Evolutionary conservation across 2,797 vertebrate species (phyloP), one percentile per base, ranked within the genome.

Genomic region (Crax fasciolata): DNA sequence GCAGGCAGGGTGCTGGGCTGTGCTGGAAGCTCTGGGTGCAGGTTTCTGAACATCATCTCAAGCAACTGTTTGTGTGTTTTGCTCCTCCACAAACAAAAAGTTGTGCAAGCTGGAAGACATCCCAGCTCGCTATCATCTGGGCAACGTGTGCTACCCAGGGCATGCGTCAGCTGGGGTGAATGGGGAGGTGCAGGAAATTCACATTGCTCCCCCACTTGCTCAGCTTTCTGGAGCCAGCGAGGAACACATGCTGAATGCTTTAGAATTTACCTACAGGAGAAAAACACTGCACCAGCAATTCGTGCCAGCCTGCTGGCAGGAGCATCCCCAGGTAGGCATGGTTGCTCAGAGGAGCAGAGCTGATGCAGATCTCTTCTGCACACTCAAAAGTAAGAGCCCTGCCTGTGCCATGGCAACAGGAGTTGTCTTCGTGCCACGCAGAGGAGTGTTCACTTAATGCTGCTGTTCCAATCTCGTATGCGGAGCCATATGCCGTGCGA

Each of bases 391-490:
- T 38, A 14, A 1, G 58, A 90, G 80, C 63, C 71, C 52, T 59
- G 75, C 49, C 84, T 90, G 74, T 68, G 30, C 93, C 94, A 79
- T 92, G 84, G 93, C 84, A 92, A 85, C 94, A 8, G 61, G 84
- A 94, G 61, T 16, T 89, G 84, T 80, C 92, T 89, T 7, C 2
- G 0, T 67, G 93, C 94, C 91, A 38, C 2, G 21, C 24, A 32
- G 81, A 89, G 74, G 63, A 83, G 91, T 16, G 78, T 85, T 94
- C 89, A 14, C 68, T 87, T 67, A 1, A 4, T 82, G 78, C 89
- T 92, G 82, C 89, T 73, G 49, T 54, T 86, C 43, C 27, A 63
- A n/a, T 91, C 86, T 75, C 62, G 1, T 16, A 11, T 20, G 74
- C 0, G 0, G 13, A 18, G 44, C 92, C 92, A 30, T 91, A 10